Evolutionary conservation across 2,113 vertebrate species (phyloP).

Genomic region (Ciconia boyciana): DNA sequence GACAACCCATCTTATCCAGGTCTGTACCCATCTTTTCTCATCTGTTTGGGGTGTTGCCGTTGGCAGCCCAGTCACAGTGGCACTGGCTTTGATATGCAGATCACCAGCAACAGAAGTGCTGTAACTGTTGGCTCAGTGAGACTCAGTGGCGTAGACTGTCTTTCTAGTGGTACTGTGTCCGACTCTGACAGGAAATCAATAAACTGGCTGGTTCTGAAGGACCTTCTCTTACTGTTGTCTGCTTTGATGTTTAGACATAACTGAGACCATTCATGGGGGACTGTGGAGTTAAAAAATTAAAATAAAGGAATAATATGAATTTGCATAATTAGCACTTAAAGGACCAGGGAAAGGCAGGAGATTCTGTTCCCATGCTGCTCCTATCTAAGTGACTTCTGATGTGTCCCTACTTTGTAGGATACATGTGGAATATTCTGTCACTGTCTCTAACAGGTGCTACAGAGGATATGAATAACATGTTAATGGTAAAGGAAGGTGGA

Average conservation of each 20-base stretch:
- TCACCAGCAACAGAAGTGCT: not conserved
- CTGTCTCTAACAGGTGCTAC: not conserved
- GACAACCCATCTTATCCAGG: conserved; percentile 91
- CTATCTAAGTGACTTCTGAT: not conserved
- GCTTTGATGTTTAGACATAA: not conserved
- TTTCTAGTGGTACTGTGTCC: not conserved
- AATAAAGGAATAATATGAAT: not conserved
- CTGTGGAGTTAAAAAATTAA: not conserved
- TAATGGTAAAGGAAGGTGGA: not conserved
- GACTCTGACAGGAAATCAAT: not conserved
- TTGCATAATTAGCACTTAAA: not conserved
- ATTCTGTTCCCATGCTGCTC: not conserved
- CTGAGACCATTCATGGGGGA: not conserved
- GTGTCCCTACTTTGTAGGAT: not conserved
- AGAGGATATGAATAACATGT: not conserved
- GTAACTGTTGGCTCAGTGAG: not conserved
- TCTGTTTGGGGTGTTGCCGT: not conserved
- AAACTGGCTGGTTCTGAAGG: not conserved
- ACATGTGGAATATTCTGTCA: not conserved
- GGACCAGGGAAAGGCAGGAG: not conserved
- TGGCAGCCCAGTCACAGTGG: not conserved
- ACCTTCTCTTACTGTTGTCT: not conserved
- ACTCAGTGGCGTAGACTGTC: not conserved
- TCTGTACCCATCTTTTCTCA: not conserved
- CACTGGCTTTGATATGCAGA: not conserved